Base-by-base conservation (phyloP, 2,113 vertebrate genomes). In the Lycaon pictus region DNA sequence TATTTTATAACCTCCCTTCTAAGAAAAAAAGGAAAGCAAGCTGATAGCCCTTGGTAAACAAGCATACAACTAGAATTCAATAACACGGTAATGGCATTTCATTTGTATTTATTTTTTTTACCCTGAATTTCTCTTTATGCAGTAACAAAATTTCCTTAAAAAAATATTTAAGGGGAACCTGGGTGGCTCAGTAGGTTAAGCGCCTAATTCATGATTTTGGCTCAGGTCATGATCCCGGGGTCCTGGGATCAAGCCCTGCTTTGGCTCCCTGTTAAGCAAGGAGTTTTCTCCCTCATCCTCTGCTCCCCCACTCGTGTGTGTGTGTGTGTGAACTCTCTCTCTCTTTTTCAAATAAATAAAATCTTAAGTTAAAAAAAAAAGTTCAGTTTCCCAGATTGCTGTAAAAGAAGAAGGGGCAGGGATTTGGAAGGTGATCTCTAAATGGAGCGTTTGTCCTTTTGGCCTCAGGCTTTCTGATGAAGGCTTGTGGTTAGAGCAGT, bases 61-160 rank as follows among this genome's bases (percentile, higher is more conserved):
- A 84, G n/a, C 23, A 69, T 13, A 60, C 67, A 87, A 32, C n/a
- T 71, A 83, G 88, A 92, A 93, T 88, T 84, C 19, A 9, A 48
- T 69, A 56, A 65, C 20, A 56, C 23, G 37, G 55, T 71, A 35
- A 32, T 88, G 27, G 60, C 71, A n/a, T 76, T 72, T 88, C 53
- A n/a, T 56, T 93, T 90, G 3, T 55, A 55, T 82, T 95, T 93
- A 48, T 92, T 87, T 93, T 95, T 92, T 83, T 96, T n/a, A 11
- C 22, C 20, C n/a, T 53, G 13, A 92, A 80, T 97, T 92, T 97
- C 27, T 85, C 27, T 56, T 72, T 83, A 51, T 27, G 1, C 3
- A 63, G 43, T 53, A 53, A 87, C 2, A 94, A 93, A 56, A 63
- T 69, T 37, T 79, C 6, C 23, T 93, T 77, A 92, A 67, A 43